A percentile compares a stretch with the other conserved stretches of the same genome.
phyloP scores from a whole-genome alignment of 35 echinoderm and acorn worm genomes.

The Lytechinus variegatus region DNA sequence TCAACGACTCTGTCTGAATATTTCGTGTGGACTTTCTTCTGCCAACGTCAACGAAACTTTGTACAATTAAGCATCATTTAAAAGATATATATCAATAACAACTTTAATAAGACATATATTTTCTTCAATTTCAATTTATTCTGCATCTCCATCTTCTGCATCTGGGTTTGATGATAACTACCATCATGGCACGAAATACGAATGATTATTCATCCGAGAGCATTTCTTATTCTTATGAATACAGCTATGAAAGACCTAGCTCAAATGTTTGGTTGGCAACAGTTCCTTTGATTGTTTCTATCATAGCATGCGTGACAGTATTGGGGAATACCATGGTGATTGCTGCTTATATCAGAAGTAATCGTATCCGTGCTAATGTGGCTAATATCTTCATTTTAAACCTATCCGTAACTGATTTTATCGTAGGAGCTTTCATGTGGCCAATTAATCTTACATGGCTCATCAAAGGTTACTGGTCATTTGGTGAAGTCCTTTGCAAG shows the following conservation, averaged over 20 bases:
- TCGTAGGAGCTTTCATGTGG: constrained; percentile 47
- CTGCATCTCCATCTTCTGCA: neutral
- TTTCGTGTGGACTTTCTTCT: too few species aligned
- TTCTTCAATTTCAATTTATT: neutral
- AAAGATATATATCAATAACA: neutral
- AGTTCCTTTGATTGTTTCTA: constrained; percentile 9
- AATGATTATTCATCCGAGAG: neutral
- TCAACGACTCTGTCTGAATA: too few species aligned
- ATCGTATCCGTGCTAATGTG: neutral
- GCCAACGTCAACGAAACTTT: too few species aligned
- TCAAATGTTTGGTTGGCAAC: neutral
- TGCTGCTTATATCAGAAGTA: constrained; percentile 18
- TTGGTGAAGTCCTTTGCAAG: constrained; percentile 44
- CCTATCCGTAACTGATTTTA: constrained; percentile 45
- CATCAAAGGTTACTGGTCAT: constrained; percentile 46
- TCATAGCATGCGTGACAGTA: constrained; percentile 29
- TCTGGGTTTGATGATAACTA: neutral
- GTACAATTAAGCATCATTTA: too few species aligned
- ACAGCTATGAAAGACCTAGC: neutral
- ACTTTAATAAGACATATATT: neutral
- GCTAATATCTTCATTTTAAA: constrained; percentile 59
- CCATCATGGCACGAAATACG: neutral
- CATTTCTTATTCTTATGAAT: neutral
- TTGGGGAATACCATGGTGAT: constrained; percentile 53
- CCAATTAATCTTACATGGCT: constrained; percentile 37